Evolutionary conservation across 2,797 vertebrate genomes (phyloP).

Genomic region (Tangara arthus): DNA sequence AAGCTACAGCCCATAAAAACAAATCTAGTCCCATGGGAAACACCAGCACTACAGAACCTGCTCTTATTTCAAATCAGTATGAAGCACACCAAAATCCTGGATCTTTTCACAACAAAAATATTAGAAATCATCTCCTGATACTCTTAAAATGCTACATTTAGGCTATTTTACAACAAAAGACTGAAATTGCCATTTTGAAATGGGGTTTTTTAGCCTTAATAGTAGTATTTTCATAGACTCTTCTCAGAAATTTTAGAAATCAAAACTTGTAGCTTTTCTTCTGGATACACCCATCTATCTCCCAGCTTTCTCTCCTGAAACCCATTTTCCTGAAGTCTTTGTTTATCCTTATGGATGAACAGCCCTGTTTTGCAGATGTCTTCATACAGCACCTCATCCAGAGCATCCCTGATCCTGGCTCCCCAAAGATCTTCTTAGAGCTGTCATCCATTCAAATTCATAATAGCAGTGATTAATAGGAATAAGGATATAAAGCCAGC

Average conservation of each 20-base stretch:
- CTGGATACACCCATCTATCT: neutral
- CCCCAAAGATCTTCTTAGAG: neutral
- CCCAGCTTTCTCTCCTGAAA: neutral
- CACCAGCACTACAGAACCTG: neutral
- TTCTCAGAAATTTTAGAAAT: neutral
- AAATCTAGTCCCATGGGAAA: neutral
- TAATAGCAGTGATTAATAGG: neutral
- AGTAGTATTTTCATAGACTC: neutral
- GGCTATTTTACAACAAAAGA: neutral
- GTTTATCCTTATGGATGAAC: neutral
- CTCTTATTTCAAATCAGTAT: neutral
- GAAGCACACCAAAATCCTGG: neutral
- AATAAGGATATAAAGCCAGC: neutral
- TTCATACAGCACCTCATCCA: neutral
- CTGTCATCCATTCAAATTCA: neutral
- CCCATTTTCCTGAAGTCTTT: neutral
- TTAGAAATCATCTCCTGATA: neutral
- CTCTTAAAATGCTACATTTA: neutral
- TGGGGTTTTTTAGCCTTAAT: rapidly evolving
- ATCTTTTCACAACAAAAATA: neutral
- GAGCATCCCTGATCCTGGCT: neutral
- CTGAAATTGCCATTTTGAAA: neutral
- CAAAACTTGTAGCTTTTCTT: neutral
- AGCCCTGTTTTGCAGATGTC: neutral
- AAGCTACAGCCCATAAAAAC: neutral